Evolutionary conservation across 2,113 vertebrate species (phyloP).

Genomic region (Odocoileus hemionus): DNA sequence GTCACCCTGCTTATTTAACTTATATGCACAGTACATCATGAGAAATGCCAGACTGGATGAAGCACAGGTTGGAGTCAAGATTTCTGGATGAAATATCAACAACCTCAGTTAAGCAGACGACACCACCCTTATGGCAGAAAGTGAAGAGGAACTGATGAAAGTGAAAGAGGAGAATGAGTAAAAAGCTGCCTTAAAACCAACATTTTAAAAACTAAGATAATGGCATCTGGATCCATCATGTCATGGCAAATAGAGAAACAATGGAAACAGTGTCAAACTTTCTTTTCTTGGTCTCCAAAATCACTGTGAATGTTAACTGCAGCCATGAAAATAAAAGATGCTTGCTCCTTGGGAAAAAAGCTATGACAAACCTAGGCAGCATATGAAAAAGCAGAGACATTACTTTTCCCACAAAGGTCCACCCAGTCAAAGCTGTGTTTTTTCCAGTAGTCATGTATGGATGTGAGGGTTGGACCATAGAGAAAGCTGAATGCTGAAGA

Average conservation of each 20-base stretch:
- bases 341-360: background rate
- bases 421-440: background rate
- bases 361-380: background rate
- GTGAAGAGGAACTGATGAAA: background rate
- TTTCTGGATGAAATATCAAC: background rate
- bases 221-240: background rate
- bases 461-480: background rate
- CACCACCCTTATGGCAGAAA: background rate
- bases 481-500: background rate
- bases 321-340: background rate
- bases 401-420: background rate
- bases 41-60: background rate
- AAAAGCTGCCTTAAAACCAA: background rate
- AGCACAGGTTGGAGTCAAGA: background rate
- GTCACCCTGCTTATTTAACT: background rate
- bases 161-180: background rate
- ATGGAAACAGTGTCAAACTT: background rate
- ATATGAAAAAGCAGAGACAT: background rate
- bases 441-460: background rate
- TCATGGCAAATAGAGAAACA: background rate
- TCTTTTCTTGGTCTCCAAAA: background rate
- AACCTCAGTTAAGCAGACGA: background rate
- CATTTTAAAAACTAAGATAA: background rate
- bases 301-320: background rate
- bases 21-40: background rate